Percentiles rank a stretch among this genome's conserved stretches.
Conservation (phyloP, 1,140 invertebrate genomes). For the Ceratosolen fusciceps region DNA sequence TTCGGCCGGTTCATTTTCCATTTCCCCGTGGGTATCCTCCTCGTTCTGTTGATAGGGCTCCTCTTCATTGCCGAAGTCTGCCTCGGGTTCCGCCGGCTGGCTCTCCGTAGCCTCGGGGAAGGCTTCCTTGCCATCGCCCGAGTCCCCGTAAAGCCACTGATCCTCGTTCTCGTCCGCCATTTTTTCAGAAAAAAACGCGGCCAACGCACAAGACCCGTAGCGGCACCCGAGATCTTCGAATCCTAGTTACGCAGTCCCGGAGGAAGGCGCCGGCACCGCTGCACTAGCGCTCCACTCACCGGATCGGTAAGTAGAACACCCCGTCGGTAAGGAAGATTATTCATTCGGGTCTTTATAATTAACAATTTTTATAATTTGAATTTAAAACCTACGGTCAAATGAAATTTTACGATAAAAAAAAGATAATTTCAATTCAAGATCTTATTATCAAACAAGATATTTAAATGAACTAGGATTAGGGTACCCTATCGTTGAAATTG, state of each 20-base stretch:
- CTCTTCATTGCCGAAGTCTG: constrained; percentile 55
- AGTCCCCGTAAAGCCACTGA: constrained; percentile 83
- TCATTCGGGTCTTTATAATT: too few species aligned
- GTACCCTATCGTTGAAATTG: too few species aligned
- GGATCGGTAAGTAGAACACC: not conserved
- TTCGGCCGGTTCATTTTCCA: constrained; percentile 40
- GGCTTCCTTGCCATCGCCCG: constrained; percentile 63
- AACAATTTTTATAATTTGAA: too few species aligned
- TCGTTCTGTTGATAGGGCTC: constrained; percentile 54
- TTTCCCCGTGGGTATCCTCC: constrained; percentile 47
- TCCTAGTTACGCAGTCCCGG: not conserved
- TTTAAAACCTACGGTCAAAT: too few species aligned
- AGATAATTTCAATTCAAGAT: too few species aligned
- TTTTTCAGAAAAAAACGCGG: constrained; percentile 54
- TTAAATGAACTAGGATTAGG: too few species aligned
- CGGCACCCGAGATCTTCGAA: not conserved
- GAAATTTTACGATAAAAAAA: too few species aligned
- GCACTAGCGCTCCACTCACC: not conserved
- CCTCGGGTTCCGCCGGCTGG: constrained; percentile 59
- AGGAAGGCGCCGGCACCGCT: not conserved
- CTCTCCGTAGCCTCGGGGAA: constrained; percentile 57
- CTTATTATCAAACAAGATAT: too few species aligned
- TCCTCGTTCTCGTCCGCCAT: constrained; percentile 83
- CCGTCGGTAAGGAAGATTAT: too few species aligned
- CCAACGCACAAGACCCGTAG: not conserved